These are phyloP conservation scores for Fulmarus glacialis DNA, from an alignment of 2,113 vertebrate genomes.

Conservation along the genomic window DNA sequence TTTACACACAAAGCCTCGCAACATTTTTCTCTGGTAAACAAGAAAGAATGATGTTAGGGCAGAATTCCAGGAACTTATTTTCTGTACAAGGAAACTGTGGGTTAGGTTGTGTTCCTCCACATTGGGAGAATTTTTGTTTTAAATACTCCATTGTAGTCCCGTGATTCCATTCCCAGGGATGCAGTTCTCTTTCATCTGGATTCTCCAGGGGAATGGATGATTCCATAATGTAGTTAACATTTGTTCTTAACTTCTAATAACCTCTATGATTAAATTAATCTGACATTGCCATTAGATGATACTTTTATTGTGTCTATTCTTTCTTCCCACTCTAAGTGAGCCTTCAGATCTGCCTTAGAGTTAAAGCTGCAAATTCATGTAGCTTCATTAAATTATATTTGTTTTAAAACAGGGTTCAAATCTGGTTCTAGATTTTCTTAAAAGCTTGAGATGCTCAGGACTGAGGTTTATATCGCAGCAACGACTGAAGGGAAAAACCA, in stretches of 20 bases:
- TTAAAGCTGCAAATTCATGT: conserved; percentile 7
- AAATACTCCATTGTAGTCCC: background rate
- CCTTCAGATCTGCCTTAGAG: background rate
- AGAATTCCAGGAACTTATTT: conserved; percentile 25
- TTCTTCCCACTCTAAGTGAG: conserved; percentile 9
- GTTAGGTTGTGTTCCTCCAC: background rate
- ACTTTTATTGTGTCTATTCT: background rate
- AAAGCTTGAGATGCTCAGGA: background rate
- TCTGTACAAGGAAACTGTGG: background rate
- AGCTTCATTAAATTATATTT: background rate
- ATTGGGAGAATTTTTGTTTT: background rate
- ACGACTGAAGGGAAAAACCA: background rate
- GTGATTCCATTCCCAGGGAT: background rate
- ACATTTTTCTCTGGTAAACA: conserved; percentile 44
- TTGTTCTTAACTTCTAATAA: conserved; percentile 1
- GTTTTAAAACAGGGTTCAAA: background rate
- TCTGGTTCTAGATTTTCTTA: background rate
- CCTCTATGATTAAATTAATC: conserved; percentile 34
- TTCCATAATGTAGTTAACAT: background rate
- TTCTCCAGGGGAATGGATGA: background rate
- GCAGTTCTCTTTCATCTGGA: background rate
- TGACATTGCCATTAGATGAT: background rate
- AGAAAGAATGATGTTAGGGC: conserved; percentile 26
- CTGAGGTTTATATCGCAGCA: background rate
- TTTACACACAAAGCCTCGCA: conserved; percentile 46